Evolutionary conservation across 2,888 invertebrate species (phyloP), one percentile per base, ranked within the genome.

Genomic region (Tipula confusa): DNA sequence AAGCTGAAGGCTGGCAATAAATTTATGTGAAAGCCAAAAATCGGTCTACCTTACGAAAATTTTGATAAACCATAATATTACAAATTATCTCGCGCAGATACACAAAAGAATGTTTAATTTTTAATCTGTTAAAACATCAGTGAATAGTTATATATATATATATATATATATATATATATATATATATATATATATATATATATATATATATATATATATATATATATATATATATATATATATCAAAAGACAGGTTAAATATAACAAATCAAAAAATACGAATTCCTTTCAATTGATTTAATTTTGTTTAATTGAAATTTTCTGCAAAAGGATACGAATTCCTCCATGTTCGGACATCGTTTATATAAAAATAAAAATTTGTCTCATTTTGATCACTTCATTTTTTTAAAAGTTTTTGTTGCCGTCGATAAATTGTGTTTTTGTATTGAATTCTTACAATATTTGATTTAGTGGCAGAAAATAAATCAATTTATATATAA

Each of bases 401-500:
- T n/a, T n/a, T n/a, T n/a, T n/a, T n/a, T n/a, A 7, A 5, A 31
- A 64, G 24, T 24, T 64, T 64, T 18, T 9, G 9, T 64, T 64
- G 18, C 11, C 11, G 18, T 64, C 24, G 64, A 64, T 64, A 64
- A 24, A 64, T 64, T 64, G 11, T 64, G 9, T 64, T 64, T 18
- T 64, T 18, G 24, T 64, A 64, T 64, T 64, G 64, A 24, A 64
- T 64, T 64, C 24, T 64, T 24, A 24, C 64, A 64, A 64, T 64
- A 18, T 24, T 64, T 64, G 64, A 64, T 64, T 64, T 64, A 64
- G 18, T 64, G 18, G 64, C 9, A n/a, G 64, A 64, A 64, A 31
- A 64, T 24, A 64, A 64, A 64, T 64, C 64, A 64, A 64, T 64
- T 64, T 64, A 64, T 64, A n/a, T n/a, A n/a, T n/a, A n/a, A n/a